These are phyloP conservation scores for Tragopan temminckii DNA, from an alignment of 2,797 vertebrate genomes.

Conservation along the genomic window DNA sequence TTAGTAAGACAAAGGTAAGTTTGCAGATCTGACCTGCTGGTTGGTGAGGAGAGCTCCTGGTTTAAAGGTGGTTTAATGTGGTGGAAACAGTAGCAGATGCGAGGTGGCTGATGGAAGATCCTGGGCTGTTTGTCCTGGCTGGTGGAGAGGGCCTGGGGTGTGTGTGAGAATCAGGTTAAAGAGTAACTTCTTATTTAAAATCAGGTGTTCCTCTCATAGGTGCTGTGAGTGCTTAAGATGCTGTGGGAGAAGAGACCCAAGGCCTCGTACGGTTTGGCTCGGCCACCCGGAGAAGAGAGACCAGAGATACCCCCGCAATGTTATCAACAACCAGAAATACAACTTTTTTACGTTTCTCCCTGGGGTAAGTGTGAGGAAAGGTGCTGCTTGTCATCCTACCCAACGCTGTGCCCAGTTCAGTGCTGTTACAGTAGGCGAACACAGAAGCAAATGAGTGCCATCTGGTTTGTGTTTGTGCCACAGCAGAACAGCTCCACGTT, in stretches of 20 bases:
- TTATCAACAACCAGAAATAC: constrained; percentile 99
- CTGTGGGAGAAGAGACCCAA: constrained; percentile 93
- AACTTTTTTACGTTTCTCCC: constrained; percentile 98
- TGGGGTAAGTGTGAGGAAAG: constrained; percentile 84
- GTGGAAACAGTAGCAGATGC: neutral
- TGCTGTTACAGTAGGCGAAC: neutral
- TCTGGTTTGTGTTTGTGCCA: neutral
- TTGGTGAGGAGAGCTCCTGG: neutral
- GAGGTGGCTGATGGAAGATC: neutral
- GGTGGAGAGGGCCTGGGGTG: neutral
- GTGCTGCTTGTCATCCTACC: fast-evolving
- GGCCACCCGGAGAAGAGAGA: constrained; percentile 98
- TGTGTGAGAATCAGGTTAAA: neutral
- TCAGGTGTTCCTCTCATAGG: constrained; percentile 69
- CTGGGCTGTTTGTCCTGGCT: neutral
- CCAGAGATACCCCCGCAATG: constrained; percentile 96
- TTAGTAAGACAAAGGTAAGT: neutral
- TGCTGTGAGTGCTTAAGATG: constrained; percentile 95
- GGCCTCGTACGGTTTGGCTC: constrained; percentile 95
- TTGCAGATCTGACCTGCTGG: neutral
- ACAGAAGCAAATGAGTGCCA: neutral
- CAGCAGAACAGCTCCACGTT: neutral
- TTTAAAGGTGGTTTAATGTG: neutral
- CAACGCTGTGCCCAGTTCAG: neutral
- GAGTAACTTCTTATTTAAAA: neutral